Conservation (phyloP, 2,888 invertebrate genomes). For the Dromius quadrimaculatus region DNA sequence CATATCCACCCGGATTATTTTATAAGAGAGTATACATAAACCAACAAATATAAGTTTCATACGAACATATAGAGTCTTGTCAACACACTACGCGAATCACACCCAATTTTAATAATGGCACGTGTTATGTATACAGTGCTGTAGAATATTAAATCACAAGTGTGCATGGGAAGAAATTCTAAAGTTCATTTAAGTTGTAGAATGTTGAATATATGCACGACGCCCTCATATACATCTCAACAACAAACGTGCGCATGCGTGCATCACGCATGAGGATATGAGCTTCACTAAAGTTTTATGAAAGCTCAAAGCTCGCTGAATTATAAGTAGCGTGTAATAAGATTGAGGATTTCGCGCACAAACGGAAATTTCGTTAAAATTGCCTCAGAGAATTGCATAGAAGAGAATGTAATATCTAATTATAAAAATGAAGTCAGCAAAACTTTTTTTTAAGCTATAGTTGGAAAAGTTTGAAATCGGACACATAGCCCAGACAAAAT, state of each 20-base stretch:
- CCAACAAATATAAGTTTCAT: conserved; percentile 39
- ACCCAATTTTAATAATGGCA: conserved; percentile 34
- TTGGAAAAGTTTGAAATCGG: no score
- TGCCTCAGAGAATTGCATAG: no score
- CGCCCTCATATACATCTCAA: conserved; percentile 3
- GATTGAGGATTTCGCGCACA: conserved; percentile 9
- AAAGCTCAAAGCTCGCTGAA: conserved; percentile 20
- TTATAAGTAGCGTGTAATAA: conserved; percentile 31
- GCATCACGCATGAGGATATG: neutral
- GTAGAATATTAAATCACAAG: conserved; percentile 51
- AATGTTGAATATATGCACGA: conserved; percentile 45
- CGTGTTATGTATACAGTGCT: conserved; percentile 32
- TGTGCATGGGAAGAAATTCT: conserved; percentile 49
- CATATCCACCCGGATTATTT: conserved; percentile 17
- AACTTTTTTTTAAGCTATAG: no score
- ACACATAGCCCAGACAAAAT: no score
- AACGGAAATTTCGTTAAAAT: conserved; percentile 22
- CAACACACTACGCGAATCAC: conserved; percentile 32
- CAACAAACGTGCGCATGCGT: neutral
- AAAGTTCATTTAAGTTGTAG: conserved; percentile 50
- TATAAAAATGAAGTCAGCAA: no score
- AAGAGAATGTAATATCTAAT: no score
- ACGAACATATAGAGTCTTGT: conserved; percentile 40
- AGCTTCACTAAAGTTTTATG: conserved; percentile 21
- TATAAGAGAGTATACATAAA: conserved; percentile 42